Percentiles rank a stretch among this genome's conserved stretches.
These are phyloP conservation scores for Sinella curviseta DNA, from an alignment of 1,140 invertebrate genomes.

Conservation along the genomic window DNA sequence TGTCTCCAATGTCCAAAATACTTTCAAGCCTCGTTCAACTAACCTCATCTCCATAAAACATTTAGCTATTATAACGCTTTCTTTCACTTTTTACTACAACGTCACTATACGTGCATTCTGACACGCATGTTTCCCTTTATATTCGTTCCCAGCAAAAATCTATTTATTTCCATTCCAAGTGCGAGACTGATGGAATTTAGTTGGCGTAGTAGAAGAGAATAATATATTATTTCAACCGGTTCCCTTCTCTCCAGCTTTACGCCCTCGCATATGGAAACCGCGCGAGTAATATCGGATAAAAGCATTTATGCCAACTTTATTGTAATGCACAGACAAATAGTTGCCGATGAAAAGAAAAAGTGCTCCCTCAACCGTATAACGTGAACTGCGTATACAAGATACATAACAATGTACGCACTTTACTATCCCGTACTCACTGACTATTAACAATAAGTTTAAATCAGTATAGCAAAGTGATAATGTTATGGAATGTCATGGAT, in stretches of 20 bases:
- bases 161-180: too few relatives aligned
- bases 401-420: too few relatives aligned
- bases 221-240: background rate
- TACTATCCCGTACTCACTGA: too few relatives aligned
- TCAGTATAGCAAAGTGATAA: too few relatives aligned
- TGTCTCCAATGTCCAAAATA: slow-evolving; percentile 10
- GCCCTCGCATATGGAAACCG: background rate
- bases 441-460: too few relatives aligned
- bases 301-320: background rate
- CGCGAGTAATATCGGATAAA: background rate
- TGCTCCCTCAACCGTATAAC: background rate
- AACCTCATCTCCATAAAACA: background rate
- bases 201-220: too few relatives aligned
- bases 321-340: too few relatives aligned
- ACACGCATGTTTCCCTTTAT: background rate
- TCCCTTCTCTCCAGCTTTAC: background rate
- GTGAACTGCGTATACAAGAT: too few relatives aligned
- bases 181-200: background rate
- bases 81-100: slow-evolving; percentile 14
- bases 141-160: background rate
- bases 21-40: background rate
- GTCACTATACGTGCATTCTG: background rate
- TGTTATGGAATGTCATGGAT: slow-evolving; percentile 24
- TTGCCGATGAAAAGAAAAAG: background rate
- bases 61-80: background rate